Evolutionary conservation across 2,797 vertebrate genomes (phyloP).

Genomic region (Notamacropus eugenii): DNA sequence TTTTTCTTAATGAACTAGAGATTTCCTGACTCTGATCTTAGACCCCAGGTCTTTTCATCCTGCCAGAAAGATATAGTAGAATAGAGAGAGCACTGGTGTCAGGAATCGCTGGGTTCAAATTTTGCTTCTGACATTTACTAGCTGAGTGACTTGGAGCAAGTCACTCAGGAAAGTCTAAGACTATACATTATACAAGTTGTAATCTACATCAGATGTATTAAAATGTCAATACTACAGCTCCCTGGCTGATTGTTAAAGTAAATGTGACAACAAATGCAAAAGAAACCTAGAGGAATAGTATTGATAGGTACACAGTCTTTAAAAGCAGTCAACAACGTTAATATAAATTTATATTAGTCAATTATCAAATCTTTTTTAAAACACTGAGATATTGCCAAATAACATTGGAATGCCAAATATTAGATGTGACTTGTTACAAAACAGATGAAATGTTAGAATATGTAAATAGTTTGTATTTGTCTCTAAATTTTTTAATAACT

Average conservation of each 20-base stretch:
- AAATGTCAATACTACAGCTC: conserved; percentile 2
- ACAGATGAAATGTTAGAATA: background rate
- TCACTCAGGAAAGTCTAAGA: background rate
- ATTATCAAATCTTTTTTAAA: conserved; percentile 3
- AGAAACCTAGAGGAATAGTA: conserved; percentile 3
- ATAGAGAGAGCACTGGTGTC: background rate
- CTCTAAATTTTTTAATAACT: conserved; percentile 8
- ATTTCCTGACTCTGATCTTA: background rate
- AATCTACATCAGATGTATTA: background rate
- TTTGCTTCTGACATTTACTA: background rate
- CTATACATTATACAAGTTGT: background rate
- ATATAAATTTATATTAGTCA: conserved; percentile 20
- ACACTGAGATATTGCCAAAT: conserved; percentile 10
- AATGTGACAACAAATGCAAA: conserved; percentile 4
- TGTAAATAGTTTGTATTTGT: conserved; percentile 27
- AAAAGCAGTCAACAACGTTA: conserved; percentile 3
- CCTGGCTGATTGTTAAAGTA: background rate
- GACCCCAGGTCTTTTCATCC: background rate
- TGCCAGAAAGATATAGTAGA: background rate
- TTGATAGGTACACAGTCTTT: background rate
- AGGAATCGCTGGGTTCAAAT: background rate
- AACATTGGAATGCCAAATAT: background rate
- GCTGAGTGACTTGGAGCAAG: background rate
- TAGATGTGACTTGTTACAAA: conserved; percentile 20
- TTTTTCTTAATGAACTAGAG: conserved; percentile 2